Percentiles rank a stretch among this genome's conserved stretches.
These are phyloP conservation scores for Drosophila gaucha DNA, from an alignment of 2,888 invertebrate species.

Conservation along the genomic window DNA sequence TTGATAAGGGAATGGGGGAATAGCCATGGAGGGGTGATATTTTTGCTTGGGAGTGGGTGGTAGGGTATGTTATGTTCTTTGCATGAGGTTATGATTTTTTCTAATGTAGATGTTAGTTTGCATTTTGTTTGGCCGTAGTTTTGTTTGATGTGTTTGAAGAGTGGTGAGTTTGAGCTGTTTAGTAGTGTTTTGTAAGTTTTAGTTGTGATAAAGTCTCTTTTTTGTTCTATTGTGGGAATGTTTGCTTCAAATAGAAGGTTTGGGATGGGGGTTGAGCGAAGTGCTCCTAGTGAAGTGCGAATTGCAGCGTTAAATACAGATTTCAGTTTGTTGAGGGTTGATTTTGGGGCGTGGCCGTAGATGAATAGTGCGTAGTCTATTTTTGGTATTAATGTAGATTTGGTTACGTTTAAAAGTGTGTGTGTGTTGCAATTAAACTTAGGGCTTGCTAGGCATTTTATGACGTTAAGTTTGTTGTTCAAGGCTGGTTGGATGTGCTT, in stretches of 20 bases:
- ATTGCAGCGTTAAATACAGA: slow-evolving; percentile 9
- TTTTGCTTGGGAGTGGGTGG: slow-evolving; percentile 1
- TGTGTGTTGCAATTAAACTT: slow-evolving; percentile 5
- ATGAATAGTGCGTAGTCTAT: background rate
- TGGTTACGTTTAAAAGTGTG: background rate
- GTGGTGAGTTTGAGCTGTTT: too few species aligned
- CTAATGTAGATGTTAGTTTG: background rate
- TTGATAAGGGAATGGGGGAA: background rate
- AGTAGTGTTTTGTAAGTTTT: slow-evolving; percentile 11
- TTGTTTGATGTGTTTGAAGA: too few species aligned
- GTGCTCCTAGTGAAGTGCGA: slow-evolving; percentile 16
- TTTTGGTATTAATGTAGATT: background rate
- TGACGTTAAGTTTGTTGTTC: too few species aligned
- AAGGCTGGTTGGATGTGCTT: too few species aligned
- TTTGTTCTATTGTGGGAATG: slow-evolving; percentile 15
- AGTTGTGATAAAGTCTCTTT: slow-evolving; percentile 7
- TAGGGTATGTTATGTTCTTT: slow-evolving; percentile 3
- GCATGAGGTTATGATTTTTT: background rate
- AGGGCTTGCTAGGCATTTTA: too few species aligned
- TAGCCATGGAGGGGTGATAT: background rate
- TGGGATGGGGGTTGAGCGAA: too few species aligned
- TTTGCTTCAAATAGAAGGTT: slow-evolving; percentile 10
- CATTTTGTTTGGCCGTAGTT: background rate
- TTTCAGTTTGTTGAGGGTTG: slow-evolving; percentile 15
- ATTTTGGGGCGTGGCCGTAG: background rate